Evolutionary conservation across 2,888 invertebrate genomes (phyloP), one percentile per base, ranked within the genome.

Genomic region (Linyphia triangularis): DNA sequence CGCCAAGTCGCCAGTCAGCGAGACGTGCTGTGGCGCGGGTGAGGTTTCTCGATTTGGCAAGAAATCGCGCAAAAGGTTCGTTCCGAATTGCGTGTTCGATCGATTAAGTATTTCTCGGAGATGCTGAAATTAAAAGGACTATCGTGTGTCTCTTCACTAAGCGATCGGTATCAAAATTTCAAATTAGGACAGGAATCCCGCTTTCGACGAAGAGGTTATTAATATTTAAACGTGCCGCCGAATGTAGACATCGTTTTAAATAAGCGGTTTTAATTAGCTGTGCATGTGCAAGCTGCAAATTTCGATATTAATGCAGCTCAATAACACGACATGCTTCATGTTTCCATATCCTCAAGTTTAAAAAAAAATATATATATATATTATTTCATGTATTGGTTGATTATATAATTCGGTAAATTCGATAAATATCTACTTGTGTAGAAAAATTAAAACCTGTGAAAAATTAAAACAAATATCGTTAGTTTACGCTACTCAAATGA

Each of bases 61-160:
- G 16, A 9, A 30, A 77, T 28, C 77, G 77, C 69, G 16, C 26
- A 13, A n/a, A 37, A 24, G 28, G 30, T n/a, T 40, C 63, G 16
- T 30, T 82, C 24, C 13, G 33, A 2, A 43, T 57, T 69, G 6
- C 75, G 43, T 70, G 28, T 33, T 13, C 85, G 70, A 85, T 85
- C 85, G 85, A 85, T 85, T 83, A 30, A 63, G 40, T 33, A 33
- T 33, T 33, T 85, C 59, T 26, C 28, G 61, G 78, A 85, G 67
- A 85, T 78, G 78, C 72, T 61, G 9, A 85, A 85, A 85, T 85
- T 85, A 85, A 85, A 78, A 70, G 70, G 70, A 78, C 77, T 78
- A 59, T 61, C 78, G 70, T 43, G 43, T 43, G 40, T 65, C 78
- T 65, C 40, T 75, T 59, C 57, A 57, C 19, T 59, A 16, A 24